Conservation (phyloP, 1,140 invertebrate genomes). For the Glomeris maerens region DNA sequence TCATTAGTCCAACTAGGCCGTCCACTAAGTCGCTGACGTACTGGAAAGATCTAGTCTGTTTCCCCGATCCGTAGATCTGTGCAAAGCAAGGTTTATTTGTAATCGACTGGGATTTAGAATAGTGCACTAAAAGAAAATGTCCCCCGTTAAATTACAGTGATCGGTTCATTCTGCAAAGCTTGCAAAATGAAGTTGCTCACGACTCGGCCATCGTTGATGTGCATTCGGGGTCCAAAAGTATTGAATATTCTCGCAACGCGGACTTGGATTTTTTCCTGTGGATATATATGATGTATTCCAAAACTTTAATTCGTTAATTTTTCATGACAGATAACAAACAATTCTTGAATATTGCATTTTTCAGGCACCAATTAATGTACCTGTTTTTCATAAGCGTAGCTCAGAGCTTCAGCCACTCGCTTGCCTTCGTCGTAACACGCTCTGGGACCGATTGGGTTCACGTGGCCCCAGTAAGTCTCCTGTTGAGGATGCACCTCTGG, state of each 20-base stretch:
- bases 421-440: slow-evolving; percentile 99
- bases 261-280: slow-evolving; percentile 72
- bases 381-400: slow-evolving; percentile 93
- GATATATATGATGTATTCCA: no score
- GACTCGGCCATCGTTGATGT: slow-evolving; percentile 95
- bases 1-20: slow-evolving; percentile 84
- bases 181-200: slow-evolving; percentile 99
- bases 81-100: slow-evolving; percentile 14
- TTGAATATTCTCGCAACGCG: slow-evolving; percentile 97
- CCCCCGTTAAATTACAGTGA: slow-evolving; percentile 52
- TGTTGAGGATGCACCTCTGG: slow-evolving; percentile 91
- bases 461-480: slow-evolving; percentile 96
- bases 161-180: slow-evolving; percentile 82
- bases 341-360: no score
- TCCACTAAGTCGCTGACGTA: slow-evolving; percentile 95
- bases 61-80: slow-evolving; percentile 84
- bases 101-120: no score
- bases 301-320: no score
- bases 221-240: slow-evolving; percentile 99
- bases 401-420: slow-evolving; percentile 87
- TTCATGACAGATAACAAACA: no score
- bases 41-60: slow-evolving; percentile 95
- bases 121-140: slow-evolving; percentile 2
- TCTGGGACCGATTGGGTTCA: slow-evolving; percentile 90
- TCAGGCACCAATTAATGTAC: no score